Evolutionary conservation across 1,140 invertebrate genomes (phyloP).

Genomic region (Musca vetustissima): DNA sequence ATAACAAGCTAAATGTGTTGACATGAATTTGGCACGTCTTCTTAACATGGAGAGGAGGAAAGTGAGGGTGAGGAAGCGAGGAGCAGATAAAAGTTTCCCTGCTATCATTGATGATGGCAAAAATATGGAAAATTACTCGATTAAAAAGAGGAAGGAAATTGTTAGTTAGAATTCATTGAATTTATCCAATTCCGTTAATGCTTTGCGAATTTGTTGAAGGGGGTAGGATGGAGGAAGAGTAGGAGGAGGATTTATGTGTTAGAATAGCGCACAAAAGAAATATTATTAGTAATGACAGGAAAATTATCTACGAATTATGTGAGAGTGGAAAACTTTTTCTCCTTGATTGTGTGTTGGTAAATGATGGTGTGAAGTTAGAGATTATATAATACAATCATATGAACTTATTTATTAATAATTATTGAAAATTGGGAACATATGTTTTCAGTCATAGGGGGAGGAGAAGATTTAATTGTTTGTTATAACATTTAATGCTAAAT

Average conservation of each 20-base stretch:
- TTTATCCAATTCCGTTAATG: no score
- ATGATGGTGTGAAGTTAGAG: no score
- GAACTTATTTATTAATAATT: no score
- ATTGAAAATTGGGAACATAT: no score
- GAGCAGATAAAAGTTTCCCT: background rate
- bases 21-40: background rate
- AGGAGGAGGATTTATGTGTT: background rate
- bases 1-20: slow-evolving; percentile 22
- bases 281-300: slow-evolving; percentile 9
- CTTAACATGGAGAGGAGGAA: background rate
- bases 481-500: no score
- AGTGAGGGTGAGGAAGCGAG: background rate
- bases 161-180: background rate
- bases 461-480: no score
- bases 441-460: no score
- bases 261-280: background rate
- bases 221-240: background rate
- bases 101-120: background rate
- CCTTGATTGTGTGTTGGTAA: no score
- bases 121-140: background rate
- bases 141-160: no score
- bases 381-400: no score
- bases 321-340: no score
- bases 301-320: background rate
- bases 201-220: no score